These are phyloP conservation scores for Orthosia gothica DNA, from an alignment of 2,888 invertebrate species.

Conservation along the genomic window DNA sequence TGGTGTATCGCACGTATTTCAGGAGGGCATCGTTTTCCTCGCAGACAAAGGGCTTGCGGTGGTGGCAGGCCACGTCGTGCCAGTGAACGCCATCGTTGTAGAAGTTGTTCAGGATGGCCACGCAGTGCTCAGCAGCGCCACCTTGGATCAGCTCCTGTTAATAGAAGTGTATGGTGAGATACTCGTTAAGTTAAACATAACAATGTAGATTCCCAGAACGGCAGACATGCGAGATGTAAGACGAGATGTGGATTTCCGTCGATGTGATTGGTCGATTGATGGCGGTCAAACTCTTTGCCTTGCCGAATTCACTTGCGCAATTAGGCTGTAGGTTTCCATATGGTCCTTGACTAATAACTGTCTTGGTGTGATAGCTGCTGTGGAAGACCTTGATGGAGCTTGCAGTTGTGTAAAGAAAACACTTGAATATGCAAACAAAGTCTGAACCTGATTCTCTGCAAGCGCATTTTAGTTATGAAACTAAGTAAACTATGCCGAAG, in stretches of 20 bases:
- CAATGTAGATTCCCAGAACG: no score
- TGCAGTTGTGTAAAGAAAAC: neutral
- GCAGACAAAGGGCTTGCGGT: slow-evolving; percentile 97
- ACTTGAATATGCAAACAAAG: neutral
- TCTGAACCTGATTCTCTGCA: neutral
- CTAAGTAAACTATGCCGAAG: slow-evolving; percentile 24
- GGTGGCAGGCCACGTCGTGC: slow-evolving; percentile 98
- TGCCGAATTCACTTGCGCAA: no score
- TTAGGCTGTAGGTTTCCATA: neutral
- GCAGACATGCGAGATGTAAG: no score
- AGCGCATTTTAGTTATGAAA: neutral
- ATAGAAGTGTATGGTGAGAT: neutral
- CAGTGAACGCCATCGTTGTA: slow-evolving; percentile 98
- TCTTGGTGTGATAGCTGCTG: neutral
- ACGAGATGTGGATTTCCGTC: no score
- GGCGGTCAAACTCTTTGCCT: no score
- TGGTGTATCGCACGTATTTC: slow-evolving; percentile 96
- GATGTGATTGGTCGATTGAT: no score
- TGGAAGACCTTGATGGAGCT: neutral
- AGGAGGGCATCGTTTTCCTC: slow-evolving; percentile 97
- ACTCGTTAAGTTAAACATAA: neutral
- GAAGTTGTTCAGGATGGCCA: slow-evolving; percentile 97
- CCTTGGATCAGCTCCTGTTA: slow-evolving; percentile 94
- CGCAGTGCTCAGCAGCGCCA: slow-evolving; percentile 96
- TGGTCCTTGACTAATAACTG: neutral